Conservation (phyloP, 2,113 vertebrate genomes). For the Crotophaga sulcirostris region DNA sequence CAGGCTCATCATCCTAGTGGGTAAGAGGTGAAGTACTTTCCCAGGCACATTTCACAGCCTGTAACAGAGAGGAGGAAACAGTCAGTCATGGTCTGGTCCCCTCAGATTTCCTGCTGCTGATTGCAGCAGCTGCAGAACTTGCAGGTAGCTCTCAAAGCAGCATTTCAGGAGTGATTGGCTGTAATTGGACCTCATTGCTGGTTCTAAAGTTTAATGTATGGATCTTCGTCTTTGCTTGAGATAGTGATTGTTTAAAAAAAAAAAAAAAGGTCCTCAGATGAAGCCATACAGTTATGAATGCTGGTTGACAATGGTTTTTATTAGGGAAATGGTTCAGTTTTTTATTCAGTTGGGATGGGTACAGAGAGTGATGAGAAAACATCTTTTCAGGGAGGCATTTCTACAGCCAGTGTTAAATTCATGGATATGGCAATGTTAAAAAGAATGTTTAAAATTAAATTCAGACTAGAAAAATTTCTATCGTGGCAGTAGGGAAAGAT, state of each 20-base stretch:
- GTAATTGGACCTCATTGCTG: not conserved
- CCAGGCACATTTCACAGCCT: not conserved
- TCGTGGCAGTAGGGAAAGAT: not conserved
- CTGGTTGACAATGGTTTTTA: not conserved
- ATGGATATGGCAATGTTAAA: not conserved
- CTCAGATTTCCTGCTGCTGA: not conserved
- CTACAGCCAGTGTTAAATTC: not conserved
- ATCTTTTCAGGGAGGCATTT: not conserved
- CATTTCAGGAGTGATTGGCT: not conserved
- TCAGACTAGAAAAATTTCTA: not conserved
- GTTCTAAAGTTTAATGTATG: not conserved
- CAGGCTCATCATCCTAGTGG: slow-evolving; percentile 87
- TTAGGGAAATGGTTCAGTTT: not conserved
- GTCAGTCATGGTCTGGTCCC: not conserved
- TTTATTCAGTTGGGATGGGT: not conserved
- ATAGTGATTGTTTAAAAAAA: not conserved
- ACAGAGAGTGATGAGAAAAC: not conserved
- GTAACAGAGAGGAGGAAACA: not conserved
- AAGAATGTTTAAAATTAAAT: not conserved
- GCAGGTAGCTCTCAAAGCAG: not conserved
- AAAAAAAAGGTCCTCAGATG: not conserved
- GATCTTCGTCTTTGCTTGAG: not conserved
- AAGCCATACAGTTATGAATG: not conserved
- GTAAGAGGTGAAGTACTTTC: slow-evolving; percentile 68
- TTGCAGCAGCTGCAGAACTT: not conserved